Evolutionary conservation across 2,888 invertebrate species (phyloP).

Genomic region (Carpatolechia fugitivella): DNA sequence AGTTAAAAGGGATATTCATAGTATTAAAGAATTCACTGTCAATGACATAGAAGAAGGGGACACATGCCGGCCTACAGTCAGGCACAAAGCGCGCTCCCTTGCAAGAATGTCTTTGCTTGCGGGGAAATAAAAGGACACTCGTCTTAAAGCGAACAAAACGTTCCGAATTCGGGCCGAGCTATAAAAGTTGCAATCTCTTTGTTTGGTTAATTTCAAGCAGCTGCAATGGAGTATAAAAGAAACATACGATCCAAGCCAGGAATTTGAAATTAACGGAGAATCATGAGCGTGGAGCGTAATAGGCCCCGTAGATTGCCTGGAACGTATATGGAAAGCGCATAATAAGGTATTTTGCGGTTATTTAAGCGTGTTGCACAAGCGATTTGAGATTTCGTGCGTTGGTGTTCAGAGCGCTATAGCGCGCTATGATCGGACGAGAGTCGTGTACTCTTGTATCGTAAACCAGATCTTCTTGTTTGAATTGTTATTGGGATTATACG

Average conservation of each 20-base stretch:
- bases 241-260: slow-evolving; percentile 57
- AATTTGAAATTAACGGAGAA: slow-evolving; percentile 71
- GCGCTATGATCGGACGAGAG: slow-evolving; percentile 53
- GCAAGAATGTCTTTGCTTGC: slow-evolving; percentile 61
- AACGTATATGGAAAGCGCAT: slow-evolving; percentile 77
- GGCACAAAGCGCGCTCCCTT: slow-evolving; percentile 65
- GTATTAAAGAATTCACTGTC: slow-evolving; percentile 18
- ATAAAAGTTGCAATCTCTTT: slow-evolving; percentile 73
- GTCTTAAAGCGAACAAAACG: slow-evolving; percentile 61
- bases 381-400: slow-evolving; percentile 75
- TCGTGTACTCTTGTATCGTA: slow-evolving; percentile 56
- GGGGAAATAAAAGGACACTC: slow-evolving; percentile 54
- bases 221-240: slow-evolving; percentile 62
- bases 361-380: slow-evolving; percentile 73
- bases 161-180: slow-evolving; percentile 55
- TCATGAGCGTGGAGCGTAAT: slow-evolving; percentile 65
- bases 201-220: slow-evolving; percentile 59
- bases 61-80: slow-evolving; percentile 35
- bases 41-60: slow-evolving; percentile 38
- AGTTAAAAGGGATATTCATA: slow-evolving; percentile 6
- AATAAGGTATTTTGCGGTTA: slow-evolving; percentile 78
- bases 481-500: slow-evolving; percentile 66
- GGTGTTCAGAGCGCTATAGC: slow-evolving; percentile 51
- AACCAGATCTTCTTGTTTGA: slow-evolving; percentile 63
- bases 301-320: slow-evolving; percentile 65